A percentile compares a stretch with the other conserved stretches of the same genome.
These are phyloP conservation scores for Pseudocheirus occidentalis DNA, from an alignment of 2,797 vertebrate genomes.

Conservation along the genomic window DNA sequence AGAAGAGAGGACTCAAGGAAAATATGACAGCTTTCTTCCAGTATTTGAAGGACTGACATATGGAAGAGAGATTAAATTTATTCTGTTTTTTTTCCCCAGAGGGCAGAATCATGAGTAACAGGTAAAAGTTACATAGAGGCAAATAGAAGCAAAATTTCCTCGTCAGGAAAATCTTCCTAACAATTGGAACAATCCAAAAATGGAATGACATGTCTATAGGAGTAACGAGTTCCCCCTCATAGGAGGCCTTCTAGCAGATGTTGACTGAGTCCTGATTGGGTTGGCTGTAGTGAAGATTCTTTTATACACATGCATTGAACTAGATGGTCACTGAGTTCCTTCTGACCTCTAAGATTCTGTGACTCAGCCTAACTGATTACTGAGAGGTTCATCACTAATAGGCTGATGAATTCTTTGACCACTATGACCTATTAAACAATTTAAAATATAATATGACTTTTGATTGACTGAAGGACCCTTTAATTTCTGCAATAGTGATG, in stretches of 20 bases:
- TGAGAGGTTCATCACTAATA: background rate
- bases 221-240: background rate
- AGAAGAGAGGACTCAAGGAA: background rate
- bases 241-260: background rate
- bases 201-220: background rate
- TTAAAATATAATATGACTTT: background rate
- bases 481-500: background rate
- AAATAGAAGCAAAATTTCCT: background rate
- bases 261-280: background rate
- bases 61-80: background rate
- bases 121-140: background rate
- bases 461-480: background rate
- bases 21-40: background rate
- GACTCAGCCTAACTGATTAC: background rate
- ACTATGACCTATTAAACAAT: background rate
- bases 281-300: background rate
- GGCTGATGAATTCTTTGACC: background rate
- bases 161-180: background rate
- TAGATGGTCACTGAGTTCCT: background rate
- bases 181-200: background rate
- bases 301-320: background rate
- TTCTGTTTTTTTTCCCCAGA: background rate
- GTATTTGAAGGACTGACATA: background rate
- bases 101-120: background rate
- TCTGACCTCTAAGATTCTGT: background rate